Evolutionary conservation across 2,888 invertebrate genomes (phyloP), one percentile per base, ranked within the genome.

Genomic region (Lysandra bellargus): DNA sequence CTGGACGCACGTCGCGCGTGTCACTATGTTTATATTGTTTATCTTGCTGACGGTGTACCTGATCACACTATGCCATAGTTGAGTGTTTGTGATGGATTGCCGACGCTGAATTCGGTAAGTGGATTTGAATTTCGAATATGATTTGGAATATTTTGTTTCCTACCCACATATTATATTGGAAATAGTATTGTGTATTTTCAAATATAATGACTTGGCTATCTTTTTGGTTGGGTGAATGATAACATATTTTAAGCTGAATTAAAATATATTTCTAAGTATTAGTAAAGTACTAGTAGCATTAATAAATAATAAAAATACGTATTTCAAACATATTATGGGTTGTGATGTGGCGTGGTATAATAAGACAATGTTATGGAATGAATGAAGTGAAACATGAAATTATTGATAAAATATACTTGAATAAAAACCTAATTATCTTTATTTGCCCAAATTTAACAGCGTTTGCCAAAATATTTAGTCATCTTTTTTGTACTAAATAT

Each of bases 1-100:
- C 84, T 83, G 87, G 84, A 80, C 89, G 86, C 90, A 85, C 91
- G 93, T 81, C 82, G 79, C 83, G 81, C 80, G 82, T 82, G 81
- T 79, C 60, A 86, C 83, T 87, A 94, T 94, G 94, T 94, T 94
- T 83, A 94, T 94, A 79, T 85, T 94, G 83, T 92, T 94, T 83
- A 91, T 94, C 79, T 83, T 94, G 73, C 86, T 94, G 80, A 94
- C 94, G 84, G 94, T 94, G 88, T 94, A 94, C 85, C 86, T 94
- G 60, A 94, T 94, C 86, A 93, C 91, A 80, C 88, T 94, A 81
- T 94, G 94, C 82, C 94, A 94, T 85, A 89, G 89, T 83, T 92
- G 86, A 90, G 79, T 60, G 61, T 79, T 44, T 44, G 60, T 44
- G 30, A 79, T 60, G 74, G 79, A 79, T 75, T 73, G 33, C 30